These are phyloP conservation scores for Cyprinus carpio DNA, from an alignment of 2,113 vertebrate species.

Conservation along the genomic window DNA sequence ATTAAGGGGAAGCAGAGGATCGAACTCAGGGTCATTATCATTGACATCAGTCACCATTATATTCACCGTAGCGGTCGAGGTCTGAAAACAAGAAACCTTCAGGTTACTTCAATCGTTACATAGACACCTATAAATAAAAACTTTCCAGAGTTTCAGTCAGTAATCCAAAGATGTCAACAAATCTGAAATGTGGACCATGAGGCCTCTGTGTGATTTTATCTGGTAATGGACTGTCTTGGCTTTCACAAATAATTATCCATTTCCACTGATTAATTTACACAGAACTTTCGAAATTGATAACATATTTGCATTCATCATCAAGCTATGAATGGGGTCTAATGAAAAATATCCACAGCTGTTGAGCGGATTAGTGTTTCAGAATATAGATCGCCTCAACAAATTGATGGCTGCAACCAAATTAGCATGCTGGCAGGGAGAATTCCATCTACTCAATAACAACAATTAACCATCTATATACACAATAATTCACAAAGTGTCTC, in stretches of 20 bases:
- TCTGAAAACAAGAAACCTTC: constrained; percentile 73
- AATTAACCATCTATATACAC: constrained; percentile 9
- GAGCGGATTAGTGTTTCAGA: constrained; percentile 55
- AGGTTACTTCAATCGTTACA: constrained; percentile 26
- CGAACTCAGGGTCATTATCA: constrained; percentile 91
- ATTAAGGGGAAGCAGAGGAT: constrained; percentile 84
- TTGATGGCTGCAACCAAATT: constrained; percentile 34
- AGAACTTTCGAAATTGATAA: constrained; percentile 53
- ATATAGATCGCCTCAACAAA: constrained; percentile 37
- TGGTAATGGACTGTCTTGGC: constrained; percentile 39
- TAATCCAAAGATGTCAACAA: not conserved
- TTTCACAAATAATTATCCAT: constrained; percentile 54
- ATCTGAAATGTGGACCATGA: not conserved
- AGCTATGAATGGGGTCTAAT: constrained; percentile 54
- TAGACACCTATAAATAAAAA: not conserved
- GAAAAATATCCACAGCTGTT: constrained; percentile 54
- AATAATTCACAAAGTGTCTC: not conserved
- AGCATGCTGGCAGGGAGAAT: not conserved
- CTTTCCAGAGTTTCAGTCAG: too few species aligned
- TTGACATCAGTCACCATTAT: constrained; percentile 95
- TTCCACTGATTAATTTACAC: constrained; percentile 52
- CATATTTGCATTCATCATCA: constrained; percentile 58
- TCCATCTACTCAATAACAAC: not conserved
- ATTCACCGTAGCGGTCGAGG: constrained; percentile 87
- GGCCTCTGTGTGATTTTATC: constrained; percentile 17